phyloP scores from a whole-genome alignment of 2,888 invertebrate species.

The Euplexia lucipara region DNA sequence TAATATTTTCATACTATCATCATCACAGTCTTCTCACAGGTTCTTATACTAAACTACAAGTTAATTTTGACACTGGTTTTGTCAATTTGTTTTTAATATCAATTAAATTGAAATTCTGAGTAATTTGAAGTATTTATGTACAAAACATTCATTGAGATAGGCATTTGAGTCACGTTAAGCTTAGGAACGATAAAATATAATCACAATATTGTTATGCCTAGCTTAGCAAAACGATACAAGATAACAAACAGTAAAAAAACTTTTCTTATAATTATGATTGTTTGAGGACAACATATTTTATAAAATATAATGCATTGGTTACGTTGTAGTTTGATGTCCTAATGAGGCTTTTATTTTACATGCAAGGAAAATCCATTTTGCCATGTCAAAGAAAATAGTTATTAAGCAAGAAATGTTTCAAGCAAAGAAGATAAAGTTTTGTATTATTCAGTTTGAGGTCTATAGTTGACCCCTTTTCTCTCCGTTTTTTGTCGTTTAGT shows the following conservation, averaged over 20 bases:
- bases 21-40: slow-evolving; percentile 90
- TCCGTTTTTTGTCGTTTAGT: no score
- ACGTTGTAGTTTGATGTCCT: slow-evolving; percentile 11
- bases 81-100: slow-evolving; percentile 55
- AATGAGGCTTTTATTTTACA: not conserved
- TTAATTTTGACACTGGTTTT: slow-evolving; percentile 71
- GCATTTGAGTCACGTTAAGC: slow-evolving; percentile 49
- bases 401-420: not conserved
- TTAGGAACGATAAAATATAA: slow-evolving; percentile 65
- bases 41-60: slow-evolving; percentile 75
- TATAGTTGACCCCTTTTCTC: not conserved
- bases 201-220: slow-evolving; percentile 66
- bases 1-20: slow-evolving; percentile 82
- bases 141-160: slow-evolving; percentile 59
- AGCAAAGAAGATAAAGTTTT: no score
- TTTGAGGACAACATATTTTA: slow-evolving; percentile 9
- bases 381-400: not conserved
- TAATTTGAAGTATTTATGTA: slow-evolving; percentile 56
- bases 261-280: slow-evolving; percentile 4
- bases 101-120: slow-evolving; percentile 63
- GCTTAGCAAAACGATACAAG: slow-evolving; percentile 47
- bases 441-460: not conserved
- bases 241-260: slow-evolving; percentile 23
- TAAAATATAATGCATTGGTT: slow-evolving; percentile 23
- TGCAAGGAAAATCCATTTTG: not conserved